Conservation (phyloP, 2,888 invertebrate species). For the Eulithis testata region DNA sequence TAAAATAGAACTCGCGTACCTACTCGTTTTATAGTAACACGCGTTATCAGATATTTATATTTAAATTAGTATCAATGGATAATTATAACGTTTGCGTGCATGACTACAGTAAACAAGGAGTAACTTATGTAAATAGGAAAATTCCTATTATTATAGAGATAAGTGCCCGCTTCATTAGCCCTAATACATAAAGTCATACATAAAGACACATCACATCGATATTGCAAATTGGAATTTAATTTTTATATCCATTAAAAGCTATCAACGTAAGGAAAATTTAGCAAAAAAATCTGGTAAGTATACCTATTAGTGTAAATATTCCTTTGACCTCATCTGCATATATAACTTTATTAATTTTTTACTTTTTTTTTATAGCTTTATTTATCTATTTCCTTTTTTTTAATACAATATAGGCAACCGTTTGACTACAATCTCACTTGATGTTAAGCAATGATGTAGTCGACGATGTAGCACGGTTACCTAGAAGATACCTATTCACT, state of each 20-base stretch:
- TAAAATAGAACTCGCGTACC: slow-evolving; percentile 33
- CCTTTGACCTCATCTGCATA: slow-evolving; percentile 49
- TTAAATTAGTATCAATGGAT: slow-evolving; percentile 53
- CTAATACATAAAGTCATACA: slow-evolving; percentile 46
- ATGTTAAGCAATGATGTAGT: no score
- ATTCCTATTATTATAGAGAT: slow-evolving; percentile 74
- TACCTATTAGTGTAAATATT: slow-evolving; percentile 55
- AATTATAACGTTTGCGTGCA: slow-evolving; percentile 60
- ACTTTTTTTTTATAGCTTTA: no score
- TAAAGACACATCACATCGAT: no score
- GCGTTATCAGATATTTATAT: slow-evolving; percentile 48
- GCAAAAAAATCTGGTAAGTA: slow-evolving; percentile 54
- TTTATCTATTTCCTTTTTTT: no score
- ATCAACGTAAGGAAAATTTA: slow-evolving; percentile 77
- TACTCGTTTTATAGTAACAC: not conserved
- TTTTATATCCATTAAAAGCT: slow-evolving; percentile 57
- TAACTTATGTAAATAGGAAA: slow-evolving; percentile 66
- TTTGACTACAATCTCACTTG: no score
- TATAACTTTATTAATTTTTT: no score
- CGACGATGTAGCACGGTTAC: no score
- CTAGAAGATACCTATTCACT: no score
- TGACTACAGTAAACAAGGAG: slow-evolving; percentile 54
- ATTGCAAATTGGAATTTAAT: slow-evolving; percentile 76
- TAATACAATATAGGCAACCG: no score
- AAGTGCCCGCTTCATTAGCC: slow-evolving; percentile 68